Percentiles rank a stretch among this genome's conserved stretches.
Evolutionary conservation across 2,888 invertebrate genomes (phyloP).

Genomic region (Theretra japonica): DNA sequence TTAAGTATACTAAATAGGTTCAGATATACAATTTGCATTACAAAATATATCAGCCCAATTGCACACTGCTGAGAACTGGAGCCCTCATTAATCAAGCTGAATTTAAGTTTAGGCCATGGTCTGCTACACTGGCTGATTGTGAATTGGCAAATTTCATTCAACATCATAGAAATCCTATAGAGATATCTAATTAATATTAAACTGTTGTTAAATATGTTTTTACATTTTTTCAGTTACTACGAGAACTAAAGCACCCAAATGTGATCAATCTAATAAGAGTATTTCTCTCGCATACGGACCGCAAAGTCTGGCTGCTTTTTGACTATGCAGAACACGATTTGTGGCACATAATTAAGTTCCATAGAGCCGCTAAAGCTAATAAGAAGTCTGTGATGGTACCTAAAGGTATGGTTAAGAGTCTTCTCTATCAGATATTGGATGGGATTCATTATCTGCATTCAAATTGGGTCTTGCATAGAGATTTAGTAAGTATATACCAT

Average conservation of each 20-base stretch:
- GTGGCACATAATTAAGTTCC: slow-evolving; percentile 99
- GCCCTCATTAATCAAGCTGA: too few species aligned
- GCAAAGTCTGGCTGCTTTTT: slow-evolving; percentile 98
- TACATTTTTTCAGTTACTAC: slow-evolving; percentile 88
- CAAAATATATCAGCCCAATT: too few species aligned
- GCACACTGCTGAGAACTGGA: too few species aligned
- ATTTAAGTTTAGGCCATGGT: too few species aligned
- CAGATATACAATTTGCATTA: too few species aligned
- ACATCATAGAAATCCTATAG: too few species aligned
- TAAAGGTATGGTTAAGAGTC: slow-evolving; percentile 98
- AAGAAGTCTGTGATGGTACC: slow-evolving; percentile 98
- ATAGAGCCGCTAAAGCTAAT: slow-evolving; percentile 98
- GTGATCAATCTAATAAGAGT: slow-evolving; percentile 98
- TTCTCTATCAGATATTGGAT: slow-evolving; percentile 98
- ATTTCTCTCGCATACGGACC: slow-evolving; percentile 97
- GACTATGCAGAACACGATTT: slow-evolving; percentile 99
- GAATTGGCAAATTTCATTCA: too few species aligned
- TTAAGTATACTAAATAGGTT: too few species aligned
- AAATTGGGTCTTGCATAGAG: slow-evolving; percentile 99
- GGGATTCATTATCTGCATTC: slow-evolving; percentile 99
- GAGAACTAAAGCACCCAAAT: slow-evolving; percentile 98
- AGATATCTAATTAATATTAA: too few species aligned
- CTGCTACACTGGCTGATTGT: too few species aligned
- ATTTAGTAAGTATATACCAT: slow-evolving; percentile 89
- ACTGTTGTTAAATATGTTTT: slow-evolving; percentile 19